Conservation (phyloP, 2,113 vertebrate genomes). For the Pyxicephalus adspersus region DNA sequence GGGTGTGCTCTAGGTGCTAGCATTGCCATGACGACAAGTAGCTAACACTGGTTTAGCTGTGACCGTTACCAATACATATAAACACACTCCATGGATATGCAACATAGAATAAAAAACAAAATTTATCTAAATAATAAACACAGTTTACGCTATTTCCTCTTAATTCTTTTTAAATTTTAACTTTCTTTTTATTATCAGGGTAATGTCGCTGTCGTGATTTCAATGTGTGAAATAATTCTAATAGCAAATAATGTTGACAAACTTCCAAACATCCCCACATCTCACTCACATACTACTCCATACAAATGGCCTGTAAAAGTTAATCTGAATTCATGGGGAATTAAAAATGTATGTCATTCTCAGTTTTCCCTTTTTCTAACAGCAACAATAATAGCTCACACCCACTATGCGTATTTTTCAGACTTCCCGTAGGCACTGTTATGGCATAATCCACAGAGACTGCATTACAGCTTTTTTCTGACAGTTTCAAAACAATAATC, state of each 20-base stretch:
- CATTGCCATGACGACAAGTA: constrained; percentile 28
- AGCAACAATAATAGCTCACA: constrained; percentile 42
- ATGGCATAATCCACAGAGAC: constrained; percentile 42
- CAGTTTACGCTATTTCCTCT: too few species aligned
- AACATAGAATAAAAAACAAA: too few species aligned
- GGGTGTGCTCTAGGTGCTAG: background rate
- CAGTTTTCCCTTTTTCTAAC: constrained; percentile 48
- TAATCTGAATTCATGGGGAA: constrained; percentile 12
- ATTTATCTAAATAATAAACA: too few species aligned
- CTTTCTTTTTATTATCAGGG: too few species aligned
- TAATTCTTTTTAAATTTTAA: too few species aligned
- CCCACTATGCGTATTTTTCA: constrained; percentile 40
- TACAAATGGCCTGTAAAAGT: constrained; percentile 1
- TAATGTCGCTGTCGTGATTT: background rate
- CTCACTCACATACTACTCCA: background rate
- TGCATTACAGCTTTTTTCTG: constrained; percentile 15
- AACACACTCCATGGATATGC: too few species aligned
- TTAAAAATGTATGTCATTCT: constrained; percentile 52
- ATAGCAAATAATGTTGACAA: background rate
- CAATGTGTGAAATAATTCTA: background rate
- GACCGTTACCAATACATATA: too few species aligned
- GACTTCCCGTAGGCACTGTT: constrained; percentile 39
- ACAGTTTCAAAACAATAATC: constrained; percentile 44
- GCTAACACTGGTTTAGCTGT: background rate
- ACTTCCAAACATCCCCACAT: background rate